Conservation (phyloP, 2,797 vertebrate genomes). For the Protonibea diacanthus region DNA sequence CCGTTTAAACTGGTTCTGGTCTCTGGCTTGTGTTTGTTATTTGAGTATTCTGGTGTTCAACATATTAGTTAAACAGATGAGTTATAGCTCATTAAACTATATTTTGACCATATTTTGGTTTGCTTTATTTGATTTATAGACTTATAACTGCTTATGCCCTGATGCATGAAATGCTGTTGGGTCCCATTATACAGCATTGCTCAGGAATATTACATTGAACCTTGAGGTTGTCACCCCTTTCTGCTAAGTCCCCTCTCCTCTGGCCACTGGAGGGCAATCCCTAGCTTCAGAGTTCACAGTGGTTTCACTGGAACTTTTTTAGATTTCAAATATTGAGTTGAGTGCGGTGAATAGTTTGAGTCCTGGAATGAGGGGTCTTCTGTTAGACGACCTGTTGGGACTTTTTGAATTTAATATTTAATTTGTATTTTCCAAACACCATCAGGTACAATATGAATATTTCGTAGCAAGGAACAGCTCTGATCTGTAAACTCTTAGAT, state of each 20-base stretch:
- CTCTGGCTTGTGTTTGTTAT: too few relatives aligned
- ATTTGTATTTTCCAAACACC: background rate
- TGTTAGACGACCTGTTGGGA: background rate
- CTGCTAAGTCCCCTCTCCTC: slow-evolving; percentile 30
- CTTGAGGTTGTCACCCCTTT: background rate
- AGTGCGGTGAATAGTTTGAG: background rate
- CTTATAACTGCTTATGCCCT: background rate
- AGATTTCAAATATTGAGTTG: background rate
- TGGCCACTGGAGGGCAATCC: slow-evolving; percentile 84
- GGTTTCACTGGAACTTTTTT: slow-evolving; percentile 20
- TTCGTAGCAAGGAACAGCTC: too few relatives aligned
- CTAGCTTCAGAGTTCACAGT: slow-evolving; percentile 56
- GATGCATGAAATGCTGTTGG: background rate
- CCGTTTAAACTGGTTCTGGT: too few relatives aligned
- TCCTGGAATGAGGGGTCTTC: background rate
- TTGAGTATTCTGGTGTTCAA: too few relatives aligned
- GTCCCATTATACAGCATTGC: background rate
- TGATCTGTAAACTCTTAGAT: too few relatives aligned
- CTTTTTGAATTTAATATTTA: background rate
- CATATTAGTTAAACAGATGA: too few relatives aligned
- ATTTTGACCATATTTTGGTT: background rate
- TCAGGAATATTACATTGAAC: too few relatives aligned
- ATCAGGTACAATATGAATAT: background rate
- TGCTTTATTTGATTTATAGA: background rate
- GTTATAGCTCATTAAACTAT: background rate